Conservation (phyloP, 2,888 invertebrate genomes). For the Plagodis pulveraria region DNA sequence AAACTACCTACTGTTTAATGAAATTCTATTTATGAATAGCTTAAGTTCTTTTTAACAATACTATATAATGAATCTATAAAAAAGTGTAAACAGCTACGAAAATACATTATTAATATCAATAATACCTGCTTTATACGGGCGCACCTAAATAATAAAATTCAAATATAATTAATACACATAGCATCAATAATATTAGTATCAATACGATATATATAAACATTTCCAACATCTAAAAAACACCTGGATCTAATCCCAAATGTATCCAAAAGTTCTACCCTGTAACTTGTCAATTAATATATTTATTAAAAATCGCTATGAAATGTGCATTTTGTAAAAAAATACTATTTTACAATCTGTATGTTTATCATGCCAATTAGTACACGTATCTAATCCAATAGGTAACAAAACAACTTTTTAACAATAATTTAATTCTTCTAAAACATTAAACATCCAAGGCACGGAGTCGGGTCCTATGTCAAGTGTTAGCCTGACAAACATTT, state of each 20-base stretch:
- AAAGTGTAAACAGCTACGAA: conserved; percentile 31
- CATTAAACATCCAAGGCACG: conserved; percentile 2
- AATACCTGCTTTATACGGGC: conserved; percentile 35
- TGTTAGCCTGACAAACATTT: background rate
- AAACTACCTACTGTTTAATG: too few species aligned
- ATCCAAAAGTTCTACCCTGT: conserved; percentile 28
- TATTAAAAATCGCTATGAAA: conserved; percentile 3
- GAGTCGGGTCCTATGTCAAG: background rate
- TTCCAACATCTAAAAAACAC: conserved; percentile 27
- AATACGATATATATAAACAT: conserved; percentile 27
- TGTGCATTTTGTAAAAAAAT: conserved; percentile 9
- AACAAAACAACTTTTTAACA: conserved; percentile 20
- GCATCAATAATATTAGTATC: conserved; percentile 22
- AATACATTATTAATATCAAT: conserved; percentile 35
- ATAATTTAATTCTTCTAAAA: conserved; percentile 8
- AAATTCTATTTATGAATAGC: too few species aligned
- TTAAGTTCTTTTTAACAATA: background rate
- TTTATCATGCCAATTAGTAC: conserved; percentile 32
- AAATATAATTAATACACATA: conserved; percentile 34
- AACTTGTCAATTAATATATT: too few species aligned
- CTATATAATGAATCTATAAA: conserved; percentile 12
- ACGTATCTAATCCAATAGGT: conserved; percentile 16
- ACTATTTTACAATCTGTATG: conserved; percentile 12
- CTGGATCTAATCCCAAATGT: conserved; percentile 19
- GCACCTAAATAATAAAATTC: conserved; percentile 37